A percentile compares a stretch with the other conserved stretches of the same genome.
Conservation (phyloP, 1,140 invertebrate species). For the Charaxes varanes region DNA sequence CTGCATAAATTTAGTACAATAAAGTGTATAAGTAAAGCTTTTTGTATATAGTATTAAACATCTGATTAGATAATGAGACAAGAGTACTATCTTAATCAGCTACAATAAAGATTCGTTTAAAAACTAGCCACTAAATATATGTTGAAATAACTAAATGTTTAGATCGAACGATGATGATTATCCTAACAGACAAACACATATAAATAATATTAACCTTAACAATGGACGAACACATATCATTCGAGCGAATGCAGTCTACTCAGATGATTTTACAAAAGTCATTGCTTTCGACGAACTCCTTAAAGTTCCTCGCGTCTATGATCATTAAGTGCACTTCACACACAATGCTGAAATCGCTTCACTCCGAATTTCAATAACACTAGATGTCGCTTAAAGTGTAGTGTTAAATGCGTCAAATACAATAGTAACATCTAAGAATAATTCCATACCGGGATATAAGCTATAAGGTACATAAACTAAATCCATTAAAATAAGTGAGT, state of each 20-base stretch:
- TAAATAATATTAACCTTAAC: slow-evolving; percentile 58
- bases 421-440: too few species aligned
- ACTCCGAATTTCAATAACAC: background rate
- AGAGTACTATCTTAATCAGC: slow-evolving; percentile 24
- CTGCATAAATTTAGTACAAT: slow-evolving; percentile 26
- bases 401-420: too few species aligned
- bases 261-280: slow-evolving; percentile 50
- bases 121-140: slow-evolving; percentile 16
- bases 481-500: too few species aligned
- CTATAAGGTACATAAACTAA: too few species aligned
- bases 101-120: slow-evolving; percentile 18
- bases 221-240: slow-evolving; percentile 72
- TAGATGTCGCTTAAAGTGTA: too few species aligned
- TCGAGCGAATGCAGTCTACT: slow-evolving; percentile 70
- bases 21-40: slow-evolving; percentile 31
- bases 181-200: slow-evolving; percentile 58
- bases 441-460: too few species aligned
- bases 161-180: slow-evolving; percentile 15
- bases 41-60: slow-evolving; percentile 36
- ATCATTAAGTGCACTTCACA: slow-evolving; percentile 58
- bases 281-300: slow-evolving; percentile 54
- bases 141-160: background rate
- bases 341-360: slow-evolving; percentile 21
- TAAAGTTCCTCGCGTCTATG: slow-evolving; percentile 35
- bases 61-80: slow-evolving; percentile 9